Evolutionary conservation across 2,888 invertebrate genomes (phyloP).

Genomic region (Melitaea athalia): DNA sequence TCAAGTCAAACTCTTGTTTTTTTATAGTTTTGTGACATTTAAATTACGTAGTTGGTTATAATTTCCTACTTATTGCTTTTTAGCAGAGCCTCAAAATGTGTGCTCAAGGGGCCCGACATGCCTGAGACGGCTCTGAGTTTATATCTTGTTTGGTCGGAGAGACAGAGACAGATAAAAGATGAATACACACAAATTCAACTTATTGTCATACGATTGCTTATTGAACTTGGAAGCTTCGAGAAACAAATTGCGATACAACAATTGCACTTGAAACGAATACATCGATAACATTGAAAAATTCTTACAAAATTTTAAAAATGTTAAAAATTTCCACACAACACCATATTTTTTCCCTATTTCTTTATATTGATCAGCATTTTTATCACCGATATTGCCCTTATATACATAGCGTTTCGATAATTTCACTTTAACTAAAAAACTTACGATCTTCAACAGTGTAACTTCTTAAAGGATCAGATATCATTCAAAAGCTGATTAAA

Average conservation of each 20-base stretch:
- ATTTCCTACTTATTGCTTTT: too few relatives aligned
- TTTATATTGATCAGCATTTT: constrained; percentile 19
- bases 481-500: background rate
- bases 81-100: too few relatives aligned
- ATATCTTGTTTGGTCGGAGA: constrained; percentile 8
- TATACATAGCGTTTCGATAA: background rate
- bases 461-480: background rate
- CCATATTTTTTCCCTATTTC: background rate
- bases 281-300: constrained; percentile 59
- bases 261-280: constrained; percentile 43
- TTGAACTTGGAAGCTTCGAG: constrained; percentile 42
- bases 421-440: background rate
- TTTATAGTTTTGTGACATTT: too few relatives aligned
- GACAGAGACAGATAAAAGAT: constrained; percentile 9
- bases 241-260: constrained; percentile 39
- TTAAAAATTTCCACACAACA: constrained; percentile 52
- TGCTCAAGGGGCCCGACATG: too few relatives aligned
- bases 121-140: background rate
- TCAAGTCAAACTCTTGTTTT: too few relatives aligned
- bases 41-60: too few relatives aligned
- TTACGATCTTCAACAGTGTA: background rate
- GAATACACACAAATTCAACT: constrained; percentile 46
- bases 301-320: constrained; percentile 59
- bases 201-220: constrained; percentile 74
- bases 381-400: constrained; percentile 4